A percentile compares a stretch with the other conserved stretches of the same genome.
These are phyloP conservation scores for Larimichthys crocea DNA, from an alignment of 2,113 vertebrate genomes.

Conservation along the genomic window DNA sequence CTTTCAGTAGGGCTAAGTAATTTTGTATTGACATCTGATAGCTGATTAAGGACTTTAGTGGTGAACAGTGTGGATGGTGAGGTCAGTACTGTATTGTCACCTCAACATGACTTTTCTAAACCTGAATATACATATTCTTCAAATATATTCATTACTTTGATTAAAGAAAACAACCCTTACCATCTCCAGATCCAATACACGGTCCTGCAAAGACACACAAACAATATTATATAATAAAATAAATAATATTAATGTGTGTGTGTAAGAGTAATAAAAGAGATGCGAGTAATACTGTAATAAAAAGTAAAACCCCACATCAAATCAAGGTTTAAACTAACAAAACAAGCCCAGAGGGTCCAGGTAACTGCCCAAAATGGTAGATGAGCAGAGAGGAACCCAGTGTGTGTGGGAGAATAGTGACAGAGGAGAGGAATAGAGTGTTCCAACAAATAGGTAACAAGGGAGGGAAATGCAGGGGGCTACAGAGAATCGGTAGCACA, in stretches of 20 bases:
- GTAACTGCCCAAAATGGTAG: slow-evolving; percentile 25
- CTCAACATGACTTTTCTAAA: slow-evolving; percentile 17
- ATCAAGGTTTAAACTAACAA: background rate
- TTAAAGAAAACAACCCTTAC: slow-evolving; percentile 64
- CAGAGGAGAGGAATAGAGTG: slow-evolving; percentile 29
- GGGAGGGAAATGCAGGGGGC: slow-evolving; percentile 44
- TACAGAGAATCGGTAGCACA: slow-evolving; percentile 44
- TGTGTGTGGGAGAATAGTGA: slow-evolving; percentile 25
- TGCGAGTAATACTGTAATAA: no score
- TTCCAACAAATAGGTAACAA: slow-evolving; percentile 60
- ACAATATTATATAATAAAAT: background rate
- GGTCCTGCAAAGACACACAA: slow-evolving; percentile 74
- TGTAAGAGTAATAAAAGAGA: background rate
- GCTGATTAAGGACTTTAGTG: slow-evolving; percentile 63
- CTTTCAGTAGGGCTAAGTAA: slow-evolving; percentile 60
- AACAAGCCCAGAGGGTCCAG: background rate
- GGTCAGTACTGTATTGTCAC: slow-evolving; percentile 59
- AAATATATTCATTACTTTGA: background rate
- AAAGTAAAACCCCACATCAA: background rate
- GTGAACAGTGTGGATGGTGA: slow-evolving; percentile 24
- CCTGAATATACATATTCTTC: background rate
- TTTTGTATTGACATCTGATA: slow-evolving; percentile 42
- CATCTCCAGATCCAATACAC: slow-evolving; percentile 80
- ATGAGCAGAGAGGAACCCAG: slow-evolving; percentile 15
- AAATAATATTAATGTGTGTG: slow-evolving; percentile 8